Base-by-base conservation (phyloP, 1,140 invertebrate species). In the Carposina sasakii region DNA sequence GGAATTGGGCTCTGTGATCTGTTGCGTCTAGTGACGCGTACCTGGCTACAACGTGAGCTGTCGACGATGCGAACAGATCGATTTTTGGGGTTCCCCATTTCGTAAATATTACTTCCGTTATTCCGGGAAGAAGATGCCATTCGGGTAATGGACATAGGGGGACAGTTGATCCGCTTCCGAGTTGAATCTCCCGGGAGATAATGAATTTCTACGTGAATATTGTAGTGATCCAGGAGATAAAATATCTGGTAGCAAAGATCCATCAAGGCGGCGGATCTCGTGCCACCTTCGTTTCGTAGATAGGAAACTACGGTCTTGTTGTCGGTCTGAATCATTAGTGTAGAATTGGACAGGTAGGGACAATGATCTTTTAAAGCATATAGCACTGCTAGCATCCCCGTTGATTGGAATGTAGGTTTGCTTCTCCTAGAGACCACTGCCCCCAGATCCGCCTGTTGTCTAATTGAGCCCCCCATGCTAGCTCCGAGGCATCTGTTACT, bases 381-480 rank as follows among this genome's bases (percentile, higher is more conserved):
- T 10, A 34, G 42, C 8, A 72, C 57, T 3, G 60, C 53, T 34
- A 52, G 10, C 33, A 36, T 36, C 9, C 33, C 2, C 33, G 66
- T 28, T 28, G 24, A 17, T 36, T 36, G 59, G 33, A 70, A 16
- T 36, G 33, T 13, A 19, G 9, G 8, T 36, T 10, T 9, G 33
- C 17, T 23, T 70, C 64, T 20, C 66, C 63, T 10, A 42, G 26
- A 6, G 52, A 19, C 60, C 67, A 67, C 1, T 10, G 2, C 5
- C 51, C 61, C 19, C 49, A 36, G 28, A 39, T 17, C 30, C 34
- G 5, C 1, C 17, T 16, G 9, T 53, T 42, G 49, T 62, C 46
- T 17, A 67, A 15, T 2, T 64, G 58, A 15, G 55, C 52, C 1
- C 63, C 63, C 63, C 63, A 67, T 10, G 57, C 57, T 17, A n/a